Base-by-base conservation (phyloP, 2,797 vertebrate species). In the Sparus aurata region DNA sequence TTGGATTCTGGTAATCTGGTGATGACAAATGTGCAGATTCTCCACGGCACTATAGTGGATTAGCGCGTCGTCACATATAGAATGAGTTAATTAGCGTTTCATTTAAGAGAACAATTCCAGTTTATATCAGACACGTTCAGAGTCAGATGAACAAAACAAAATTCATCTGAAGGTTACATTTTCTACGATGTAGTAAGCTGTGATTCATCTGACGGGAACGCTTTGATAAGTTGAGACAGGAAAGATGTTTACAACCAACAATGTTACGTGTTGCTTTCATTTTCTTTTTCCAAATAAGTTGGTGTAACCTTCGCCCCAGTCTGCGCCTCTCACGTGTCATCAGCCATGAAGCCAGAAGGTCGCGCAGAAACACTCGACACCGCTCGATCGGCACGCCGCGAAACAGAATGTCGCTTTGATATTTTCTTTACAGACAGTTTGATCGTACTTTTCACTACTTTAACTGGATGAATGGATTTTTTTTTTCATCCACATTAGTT, bases 1-100 rank as follows among this genome's bases (percentile, higher is more conserved):
- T 17, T 5, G 41, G 18, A 58, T 16, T 62, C 34, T 72, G 50
- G 20, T 55, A 73, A 73, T 34, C 61, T 55, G 59, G 4, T 45
- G 12, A 73, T 12, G 49, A 10, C 47, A 49, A 41, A 53, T 27
- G 16, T 30, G 20, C 27, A 52, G 12, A 61, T 50, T 17, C 6
- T 38, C 11, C 50, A 34, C 20, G 66, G 20, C 52, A 20, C 45
- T 6, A 0, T 20, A 0, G 17, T 47, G 22, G 22, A 55, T 68
- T 45, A 20, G 10, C 18, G 34, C 46, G 9, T 69, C 13, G 22
- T 46, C n/a, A 43, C 12, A 30, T 47, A 43, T 12, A 54, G 16
- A 57, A 27, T 67, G 22, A 47, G 22, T 47, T 23, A 23, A 60
- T 50, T 50, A 20, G 2, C 16, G 60, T 15, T 38, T 18, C 23